phyloP scores from a whole-genome alignment of 1,140 invertebrate species.

The Ips nitidus region DNA sequence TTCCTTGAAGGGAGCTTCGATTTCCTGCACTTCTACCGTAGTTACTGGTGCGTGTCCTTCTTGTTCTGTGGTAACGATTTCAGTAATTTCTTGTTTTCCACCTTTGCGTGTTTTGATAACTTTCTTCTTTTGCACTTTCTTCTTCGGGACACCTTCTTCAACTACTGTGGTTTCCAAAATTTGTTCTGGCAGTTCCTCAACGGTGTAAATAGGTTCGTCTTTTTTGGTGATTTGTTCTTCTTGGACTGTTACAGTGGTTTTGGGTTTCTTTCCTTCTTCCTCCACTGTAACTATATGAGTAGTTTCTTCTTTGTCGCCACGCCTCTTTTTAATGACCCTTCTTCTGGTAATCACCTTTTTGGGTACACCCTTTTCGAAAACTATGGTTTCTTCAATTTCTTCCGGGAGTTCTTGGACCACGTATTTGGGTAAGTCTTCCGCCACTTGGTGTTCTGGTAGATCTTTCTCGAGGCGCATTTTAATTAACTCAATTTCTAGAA shows the following conservation, averaged over 20 bases:
- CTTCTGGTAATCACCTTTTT: slow-evolving; percentile 45
- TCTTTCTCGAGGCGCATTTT: slow-evolving; percentile 28
- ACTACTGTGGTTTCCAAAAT: slow-evolving; percentile 39
- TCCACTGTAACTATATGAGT: slow-evolving; percentile 48
- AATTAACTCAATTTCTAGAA: slow-evolving; percentile 40
- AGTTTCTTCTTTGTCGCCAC: slow-evolving; percentile 44
- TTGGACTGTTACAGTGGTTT: slow-evolving; percentile 50
- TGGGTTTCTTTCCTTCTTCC: slow-evolving; percentile 48
- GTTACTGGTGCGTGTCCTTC: slow-evolving; percentile 40
- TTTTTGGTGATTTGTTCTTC: slow-evolving; percentile 51
- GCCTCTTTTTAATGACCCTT: slow-evolving; percentile 42
- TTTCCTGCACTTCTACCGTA: slow-evolving; percentile 44
- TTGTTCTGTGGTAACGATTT: slow-evolving; percentile 46
- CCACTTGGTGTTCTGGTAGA: slow-evolving; percentile 34
- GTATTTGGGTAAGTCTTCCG: slow-evolving; percentile 31
- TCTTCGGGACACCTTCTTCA: slow-evolving; percentile 44
- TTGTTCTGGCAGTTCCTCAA: slow-evolving; percentile 50
- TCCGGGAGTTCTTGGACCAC: slow-evolving; percentile 48
- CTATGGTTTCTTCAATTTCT: slow-evolving; percentile 48
- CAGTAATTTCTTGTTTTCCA: slow-evolving; percentile 45
- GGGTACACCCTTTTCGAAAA: slow-evolving; percentile 42
- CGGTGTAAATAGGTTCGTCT: slow-evolving; percentile 37
- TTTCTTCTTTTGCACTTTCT: slow-evolving; percentile 45
- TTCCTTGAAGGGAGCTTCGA: slow-evolving; percentile 39
- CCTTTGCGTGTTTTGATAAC: slow-evolving; percentile 49